Evolutionary conservation across 2,888 invertebrate genomes (phyloP).

Genomic region (Prosopocoilus inquinatus): DNA sequence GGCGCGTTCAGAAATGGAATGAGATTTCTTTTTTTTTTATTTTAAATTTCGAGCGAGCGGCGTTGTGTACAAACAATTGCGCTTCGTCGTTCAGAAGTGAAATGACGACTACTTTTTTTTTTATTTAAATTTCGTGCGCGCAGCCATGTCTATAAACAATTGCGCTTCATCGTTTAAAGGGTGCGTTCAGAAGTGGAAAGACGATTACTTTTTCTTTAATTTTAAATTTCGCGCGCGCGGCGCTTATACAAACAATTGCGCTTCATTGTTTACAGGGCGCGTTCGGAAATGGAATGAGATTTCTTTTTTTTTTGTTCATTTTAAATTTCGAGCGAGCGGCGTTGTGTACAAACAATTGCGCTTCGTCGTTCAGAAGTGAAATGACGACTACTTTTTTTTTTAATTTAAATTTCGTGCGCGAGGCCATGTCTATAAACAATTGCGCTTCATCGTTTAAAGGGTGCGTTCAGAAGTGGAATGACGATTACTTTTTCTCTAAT

Average conservation of each 20-base stretch:
- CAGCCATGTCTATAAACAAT: not conserved
- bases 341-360: not conserved
- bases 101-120: not conserved
- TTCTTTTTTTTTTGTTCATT: not conserved
- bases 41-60: not conserved
- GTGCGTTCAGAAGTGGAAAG: not conserved
- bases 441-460: not conserved
- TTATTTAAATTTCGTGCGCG: not conserved
- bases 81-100: not conserved
- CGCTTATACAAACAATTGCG: not conserved
- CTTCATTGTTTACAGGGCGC: not conserved
- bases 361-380: not conserved
- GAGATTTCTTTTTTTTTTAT: not conserved
- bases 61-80: not conserved
- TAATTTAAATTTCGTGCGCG: not conserved
- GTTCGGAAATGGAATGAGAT: not conserved
- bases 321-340: not conserved
- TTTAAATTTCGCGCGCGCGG: not conserved
- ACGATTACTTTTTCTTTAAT: not conserved
- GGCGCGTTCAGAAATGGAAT: too few species aligned
- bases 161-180: not conserved
- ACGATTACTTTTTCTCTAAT: not conserved
- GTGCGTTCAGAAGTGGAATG: too few species aligned
- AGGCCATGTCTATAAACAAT: not conserved
- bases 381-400: not conserved